These are phyloP conservation scores for Lysandra bellargus DNA, from an alignment of 2,888 invertebrate species.

Conservation along the genomic window DNA sequence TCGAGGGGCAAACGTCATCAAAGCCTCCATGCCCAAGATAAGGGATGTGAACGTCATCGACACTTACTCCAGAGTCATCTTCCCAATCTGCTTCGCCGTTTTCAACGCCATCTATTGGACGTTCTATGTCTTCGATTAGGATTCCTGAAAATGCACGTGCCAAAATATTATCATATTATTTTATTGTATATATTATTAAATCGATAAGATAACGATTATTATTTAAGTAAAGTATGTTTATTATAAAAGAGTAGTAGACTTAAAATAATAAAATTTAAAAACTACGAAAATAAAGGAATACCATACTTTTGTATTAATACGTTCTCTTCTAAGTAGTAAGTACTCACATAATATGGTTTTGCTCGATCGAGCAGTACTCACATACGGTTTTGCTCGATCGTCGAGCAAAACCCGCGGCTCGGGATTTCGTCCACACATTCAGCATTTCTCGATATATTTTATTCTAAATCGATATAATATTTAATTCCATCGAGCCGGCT, in stretches of 20 bases:
- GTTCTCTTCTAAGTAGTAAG: too few species aligned
- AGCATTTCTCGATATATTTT: too few species aligned
- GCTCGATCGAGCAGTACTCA: too few species aligned
- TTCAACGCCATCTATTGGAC: constrained; percentile 98
- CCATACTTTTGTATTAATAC: too few species aligned
- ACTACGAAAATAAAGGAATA: not conserved
- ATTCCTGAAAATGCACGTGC: constrained; percentile 10
- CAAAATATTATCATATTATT: constrained; percentile 23
- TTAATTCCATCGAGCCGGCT: too few species aligned
- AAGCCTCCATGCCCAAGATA: constrained; percentile 96
- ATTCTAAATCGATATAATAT: too few species aligned
- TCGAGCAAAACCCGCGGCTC: too few species aligned
- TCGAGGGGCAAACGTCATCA: constrained; percentile 91
- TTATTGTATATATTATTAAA: constrained; percentile 13
- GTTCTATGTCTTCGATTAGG: constrained; percentile 90
- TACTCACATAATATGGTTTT: too few species aligned
- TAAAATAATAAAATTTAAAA: not conserved
- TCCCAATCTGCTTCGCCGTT: constrained; percentile 96
- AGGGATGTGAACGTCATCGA: constrained; percentile 99
- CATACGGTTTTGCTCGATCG: too few species aligned
- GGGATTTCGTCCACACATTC: too few species aligned
- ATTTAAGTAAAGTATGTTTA: not conserved
- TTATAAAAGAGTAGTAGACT: not conserved
- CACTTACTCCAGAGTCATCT: constrained; percentile 96
- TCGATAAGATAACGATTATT: not conserved